Evolutionary conservation across 2,797 vertebrate genomes (phyloP).

Genomic region (Pseudocheirus occidentalis): DNA sequence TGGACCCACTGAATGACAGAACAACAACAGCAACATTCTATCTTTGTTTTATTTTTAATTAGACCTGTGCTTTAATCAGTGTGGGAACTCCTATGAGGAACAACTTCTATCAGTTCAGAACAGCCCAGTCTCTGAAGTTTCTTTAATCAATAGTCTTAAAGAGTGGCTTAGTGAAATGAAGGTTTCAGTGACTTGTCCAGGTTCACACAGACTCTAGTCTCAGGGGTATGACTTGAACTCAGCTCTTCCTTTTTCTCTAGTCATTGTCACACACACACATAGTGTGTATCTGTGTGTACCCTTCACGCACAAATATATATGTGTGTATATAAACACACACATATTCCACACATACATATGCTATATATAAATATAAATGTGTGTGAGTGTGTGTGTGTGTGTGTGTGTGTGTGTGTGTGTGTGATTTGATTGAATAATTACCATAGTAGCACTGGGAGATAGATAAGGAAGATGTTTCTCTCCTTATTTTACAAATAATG

Average conservation of each 20-base stretch:
- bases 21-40: not conserved
- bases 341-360: no score
- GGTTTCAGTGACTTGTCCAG: not conserved
- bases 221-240: not conserved
- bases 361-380: not conserved
- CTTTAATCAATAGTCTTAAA: not conserved
- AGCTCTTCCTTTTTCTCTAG: not conserved
- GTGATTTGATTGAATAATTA: not conserved
- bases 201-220: no score
- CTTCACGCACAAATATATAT: no score
- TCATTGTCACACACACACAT: not conserved
- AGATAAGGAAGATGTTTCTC: not conserved
- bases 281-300: no score
- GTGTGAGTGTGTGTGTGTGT: no score
- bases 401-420: no score
- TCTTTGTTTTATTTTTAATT: not conserved
- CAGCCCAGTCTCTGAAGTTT: not conserved
- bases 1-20: not conserved
- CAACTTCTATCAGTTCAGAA: not conserved
- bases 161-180: not conserved
- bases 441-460: not conserved
- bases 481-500: not conserved
- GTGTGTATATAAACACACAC: no score
- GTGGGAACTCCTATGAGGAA: not conserved
- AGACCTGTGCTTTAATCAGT: not conserved